phyloP scores from a whole-genome alignment of 2,888 invertebrate genomes.

The Agrotis exclamationis region DNA sequence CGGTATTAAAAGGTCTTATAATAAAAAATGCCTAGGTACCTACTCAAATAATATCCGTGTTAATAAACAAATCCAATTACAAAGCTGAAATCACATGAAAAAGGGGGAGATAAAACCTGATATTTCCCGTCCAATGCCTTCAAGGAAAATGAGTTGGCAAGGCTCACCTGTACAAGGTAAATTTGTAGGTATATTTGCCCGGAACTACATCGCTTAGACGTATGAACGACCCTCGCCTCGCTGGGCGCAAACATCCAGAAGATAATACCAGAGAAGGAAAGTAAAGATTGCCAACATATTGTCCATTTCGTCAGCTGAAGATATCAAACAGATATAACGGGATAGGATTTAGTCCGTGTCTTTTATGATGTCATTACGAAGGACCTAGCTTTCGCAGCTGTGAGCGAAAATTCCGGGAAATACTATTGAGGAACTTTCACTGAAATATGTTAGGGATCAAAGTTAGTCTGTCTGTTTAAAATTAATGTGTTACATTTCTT shows the following conservation, averaged over 20 bases:
- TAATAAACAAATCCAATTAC: constrained; percentile 27
- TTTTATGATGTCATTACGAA: constrained; percentile 53
- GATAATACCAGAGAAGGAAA: constrained; percentile 47
- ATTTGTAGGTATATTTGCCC: constrained; percentile 55
- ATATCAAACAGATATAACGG: constrained; percentile 59
- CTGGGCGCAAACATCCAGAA: constrained; percentile 56
- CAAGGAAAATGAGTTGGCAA: constrained; percentile 53
- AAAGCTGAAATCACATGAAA: constrained; percentile 37
- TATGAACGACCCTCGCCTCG: constrained; percentile 59
- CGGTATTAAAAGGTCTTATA: neutral
- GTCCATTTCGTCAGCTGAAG: constrained; percentile 38
- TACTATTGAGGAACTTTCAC: constrained; percentile 35
- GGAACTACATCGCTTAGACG: constrained; percentile 50
- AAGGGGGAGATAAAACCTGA: constrained; percentile 37
- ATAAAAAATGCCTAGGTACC: neutral
- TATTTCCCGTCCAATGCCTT: constrained; percentile 38
- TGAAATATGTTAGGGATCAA: constrained; percentile 34
- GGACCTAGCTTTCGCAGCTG: constrained; percentile 55
- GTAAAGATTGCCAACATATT: constrained; percentile 52
- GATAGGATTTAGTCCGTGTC: constrained; percentile 55
- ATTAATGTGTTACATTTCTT: constrained; percentile 7
- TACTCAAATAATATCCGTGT: neutral
- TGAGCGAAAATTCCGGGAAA: constrained; percentile 37
- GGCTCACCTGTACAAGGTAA: constrained; percentile 58
- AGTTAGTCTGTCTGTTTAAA: neutral